A percentile compares a stretch with the other conserved stretches of the same genome.
These are phyloP conservation scores for Gisinianus flammeolus DNA, from an alignment of 2,888 invertebrate genomes.

Conservation along the genomic window DNA sequence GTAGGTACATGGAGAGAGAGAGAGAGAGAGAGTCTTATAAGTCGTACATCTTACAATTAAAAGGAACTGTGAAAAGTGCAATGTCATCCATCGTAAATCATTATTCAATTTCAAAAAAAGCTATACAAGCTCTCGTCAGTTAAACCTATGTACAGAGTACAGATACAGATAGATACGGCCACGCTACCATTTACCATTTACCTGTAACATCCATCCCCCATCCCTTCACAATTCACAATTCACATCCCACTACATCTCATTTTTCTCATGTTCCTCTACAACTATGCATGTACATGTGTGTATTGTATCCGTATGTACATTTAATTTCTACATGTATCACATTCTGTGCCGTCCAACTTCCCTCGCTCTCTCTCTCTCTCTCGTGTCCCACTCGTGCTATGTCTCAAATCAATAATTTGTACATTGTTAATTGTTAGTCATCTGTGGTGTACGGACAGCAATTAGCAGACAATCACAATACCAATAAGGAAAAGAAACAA, in stretches of 20 bases:
- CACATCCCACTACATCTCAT: too few relatives aligned
- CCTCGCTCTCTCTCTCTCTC: too few relatives aligned
- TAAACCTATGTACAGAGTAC: too few relatives aligned
- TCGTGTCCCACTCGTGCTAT: not conserved
- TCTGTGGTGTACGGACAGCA: not conserved
- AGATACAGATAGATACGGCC: not conserved
- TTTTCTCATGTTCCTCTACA: too few relatives aligned
- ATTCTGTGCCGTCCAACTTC: too few relatives aligned
- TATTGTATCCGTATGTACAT: too few relatives aligned
- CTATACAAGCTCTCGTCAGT: not conserved
- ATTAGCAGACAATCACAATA: too few relatives aligned
- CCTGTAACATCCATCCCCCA: not conserved
- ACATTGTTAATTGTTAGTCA: not conserved
- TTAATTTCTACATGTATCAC: too few relatives aligned
- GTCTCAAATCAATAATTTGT: not conserved
- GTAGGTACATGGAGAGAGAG: too few relatives aligned
- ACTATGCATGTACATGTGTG: too few relatives aligned
- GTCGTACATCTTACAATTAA: not conserved
- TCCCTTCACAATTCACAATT: too few relatives aligned
- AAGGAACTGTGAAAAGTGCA: conserved; percentile 2
- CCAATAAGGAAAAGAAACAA: not conserved
- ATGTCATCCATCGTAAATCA: conserved; percentile 21
- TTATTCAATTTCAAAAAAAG: conserved; percentile 19
- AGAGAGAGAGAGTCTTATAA: not conserved
- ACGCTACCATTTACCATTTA: not conserved